Evolutionary conservation across 2,113 vertebrate species (phyloP).

Genomic region (Emberiza fucata): DNA sequence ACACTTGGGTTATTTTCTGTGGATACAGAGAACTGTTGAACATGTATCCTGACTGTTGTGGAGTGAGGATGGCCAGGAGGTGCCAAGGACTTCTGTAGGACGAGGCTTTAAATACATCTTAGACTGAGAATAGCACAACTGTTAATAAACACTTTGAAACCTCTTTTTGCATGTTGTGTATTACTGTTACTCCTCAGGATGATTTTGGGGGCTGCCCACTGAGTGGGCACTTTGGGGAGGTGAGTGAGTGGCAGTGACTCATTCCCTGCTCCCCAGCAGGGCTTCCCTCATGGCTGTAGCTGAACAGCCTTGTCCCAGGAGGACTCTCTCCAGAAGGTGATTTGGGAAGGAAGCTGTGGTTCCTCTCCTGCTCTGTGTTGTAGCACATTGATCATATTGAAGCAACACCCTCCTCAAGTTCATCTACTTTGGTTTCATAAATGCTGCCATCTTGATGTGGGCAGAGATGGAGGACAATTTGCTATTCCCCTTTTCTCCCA

Average conservation of each 20-base stretch:
- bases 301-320: neutral
- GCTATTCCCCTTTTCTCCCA: neutral
- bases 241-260: neutral
- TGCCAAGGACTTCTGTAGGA: neutral
- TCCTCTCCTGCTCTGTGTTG: neutral
- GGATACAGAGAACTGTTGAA: neutral
- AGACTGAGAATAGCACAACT: slow-evolving; percentile 37
- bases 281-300: rapidly evolving
- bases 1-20: neutral
- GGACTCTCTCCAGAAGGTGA: neutral
- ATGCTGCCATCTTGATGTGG: neutral
- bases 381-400: neutral
- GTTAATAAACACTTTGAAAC: slow-evolving; percentile 57
- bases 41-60: neutral
- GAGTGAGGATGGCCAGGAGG: neutral
- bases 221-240: neutral
- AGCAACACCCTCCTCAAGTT: neutral
- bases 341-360: neutral
- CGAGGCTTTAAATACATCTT: slow-evolving; percentile 17
- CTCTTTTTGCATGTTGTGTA: slow-evolving; percentile 21
- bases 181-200: slow-evolving; percentile 8
- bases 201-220: neutral
- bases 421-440: neutral
- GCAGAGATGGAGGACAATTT: neutral
- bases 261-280: neutral